Evolutionary conservation across 2,113 vertebrate genomes (phyloP).

Genomic region (Colossoma macropomum): DNA sequence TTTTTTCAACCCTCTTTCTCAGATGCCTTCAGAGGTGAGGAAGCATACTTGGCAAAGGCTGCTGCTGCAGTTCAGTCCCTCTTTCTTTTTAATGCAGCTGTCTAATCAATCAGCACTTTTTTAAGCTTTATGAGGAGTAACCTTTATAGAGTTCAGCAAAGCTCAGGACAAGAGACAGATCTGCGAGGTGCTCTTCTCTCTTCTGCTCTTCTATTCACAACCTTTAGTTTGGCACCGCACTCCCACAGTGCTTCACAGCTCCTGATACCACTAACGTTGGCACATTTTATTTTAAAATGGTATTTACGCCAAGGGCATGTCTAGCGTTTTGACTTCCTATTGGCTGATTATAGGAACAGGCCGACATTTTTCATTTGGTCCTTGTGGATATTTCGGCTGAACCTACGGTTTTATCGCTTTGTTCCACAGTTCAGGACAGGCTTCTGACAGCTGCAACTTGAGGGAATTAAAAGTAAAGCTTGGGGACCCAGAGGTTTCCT

Average conservation of each 20-base stretch:
- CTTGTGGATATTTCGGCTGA: slow-evolving; percentile 14
- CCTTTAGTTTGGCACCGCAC: slow-evolving; percentile 1
- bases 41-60: slow-evolving; percentile 37
- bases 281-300: background rate
- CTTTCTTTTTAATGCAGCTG: slow-evolving; percentile 69
- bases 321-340: background rate
- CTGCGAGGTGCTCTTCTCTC: background rate
- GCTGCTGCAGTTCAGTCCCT: slow-evolving; percentile 64
- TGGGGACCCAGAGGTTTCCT: slow-evolving; percentile 19
- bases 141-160: slow-evolving; percentile 57
- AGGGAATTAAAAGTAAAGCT: slow-evolving; percentile 21
- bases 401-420: background rate
- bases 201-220: background rate
- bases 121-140: slow-evolving; percentile 66
- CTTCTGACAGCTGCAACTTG: slow-evolving; percentile 42
- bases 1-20: slow-evolving; percentile 40
- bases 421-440: background rate
- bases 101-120: slow-evolving; percentile 75
- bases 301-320: background rate
- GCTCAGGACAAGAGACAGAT: slow-evolving; percentile 2
- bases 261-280: background rate
- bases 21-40: slow-evolving; percentile 40
- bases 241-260: background rate
- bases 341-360: background rate
- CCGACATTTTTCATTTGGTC: slow-evolving; percentile 13